phyloP scores from a whole-genome alignment of 1,140 invertebrate genomes.

The Neotoxoptera formosana region DNA sequence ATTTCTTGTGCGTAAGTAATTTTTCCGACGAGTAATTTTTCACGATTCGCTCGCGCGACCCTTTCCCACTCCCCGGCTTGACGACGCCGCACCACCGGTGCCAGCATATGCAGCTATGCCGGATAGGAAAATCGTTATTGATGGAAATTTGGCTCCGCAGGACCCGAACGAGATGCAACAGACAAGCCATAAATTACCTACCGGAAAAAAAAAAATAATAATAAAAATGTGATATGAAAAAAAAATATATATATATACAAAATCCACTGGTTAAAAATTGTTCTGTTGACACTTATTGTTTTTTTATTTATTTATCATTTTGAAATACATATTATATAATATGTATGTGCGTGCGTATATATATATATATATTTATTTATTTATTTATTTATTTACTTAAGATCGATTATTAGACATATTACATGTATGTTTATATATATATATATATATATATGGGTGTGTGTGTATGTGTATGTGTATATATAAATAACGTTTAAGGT shows the following conservation, averaged over 20 bases:
- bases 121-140: conserved; percentile 11
- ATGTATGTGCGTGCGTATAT: neutral
- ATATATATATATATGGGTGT: neutral
- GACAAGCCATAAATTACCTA: conserved; percentile 30
- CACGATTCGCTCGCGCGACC: neutral
- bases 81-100: neutral
- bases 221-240: conserved; percentile 47
- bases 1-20: neutral
- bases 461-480: neutral
- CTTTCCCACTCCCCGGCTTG: neutral
- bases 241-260: neutral
- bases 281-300: conserved; percentile 45
- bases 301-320: neutral
- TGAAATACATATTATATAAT: neutral
- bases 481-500: neutral
- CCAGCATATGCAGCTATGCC: too few species aligned
- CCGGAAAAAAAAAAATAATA: neutral
- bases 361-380: neutral
- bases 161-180: neutral
- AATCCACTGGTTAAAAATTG: conserved; percentile 43
- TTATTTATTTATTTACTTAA: neutral
- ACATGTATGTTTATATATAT: neutral
- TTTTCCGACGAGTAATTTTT: conserved; percentile 13
- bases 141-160: neutral
- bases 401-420: neutral